Evolutionary conservation across 2,113 vertebrate genomes (phyloP).

Genomic region (Chiloscyllium plagiosum): DNA sequence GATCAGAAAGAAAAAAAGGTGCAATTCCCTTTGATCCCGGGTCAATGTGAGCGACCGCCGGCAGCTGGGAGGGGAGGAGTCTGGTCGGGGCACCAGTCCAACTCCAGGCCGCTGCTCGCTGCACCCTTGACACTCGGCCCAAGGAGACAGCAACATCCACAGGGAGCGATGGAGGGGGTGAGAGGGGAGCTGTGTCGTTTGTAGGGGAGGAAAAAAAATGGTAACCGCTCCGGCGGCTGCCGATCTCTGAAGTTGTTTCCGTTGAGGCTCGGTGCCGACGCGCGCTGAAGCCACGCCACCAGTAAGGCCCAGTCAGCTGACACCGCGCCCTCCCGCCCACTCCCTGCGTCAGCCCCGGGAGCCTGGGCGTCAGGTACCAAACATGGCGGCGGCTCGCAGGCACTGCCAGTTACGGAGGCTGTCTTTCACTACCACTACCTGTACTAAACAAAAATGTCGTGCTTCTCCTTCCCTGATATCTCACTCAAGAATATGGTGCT

Average conservation of each 20-base stretch:
- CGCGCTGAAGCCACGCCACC: not conserved
- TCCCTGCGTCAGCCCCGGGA: not conserved
- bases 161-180: not conserved
- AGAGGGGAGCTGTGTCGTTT: not conserved
- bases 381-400: too few species aligned
- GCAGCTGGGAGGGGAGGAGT: not conserved
- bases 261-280: not conserved
- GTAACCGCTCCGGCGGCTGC: not conserved
- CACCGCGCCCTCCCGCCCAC: not conserved
- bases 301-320: slow-evolving; percentile 20
- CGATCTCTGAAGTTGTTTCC: not conserved
- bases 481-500: not conserved
- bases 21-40: not conserved
- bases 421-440: not conserved
- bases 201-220: too few species aligned
- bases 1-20: not conserved
- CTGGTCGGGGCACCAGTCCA: not conserved
- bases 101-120: slow-evolving; percentile 32
- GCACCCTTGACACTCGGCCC: not conserved
- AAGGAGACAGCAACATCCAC: not conserved
- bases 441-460: not conserved
- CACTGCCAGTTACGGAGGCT: not conserved
- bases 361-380: not conserved
- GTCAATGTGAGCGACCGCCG: not conserved
- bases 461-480: not conserved